Conservation (phyloP, 2,113 vertebrate species). For the Excalfactoria chinensis region DNA sequence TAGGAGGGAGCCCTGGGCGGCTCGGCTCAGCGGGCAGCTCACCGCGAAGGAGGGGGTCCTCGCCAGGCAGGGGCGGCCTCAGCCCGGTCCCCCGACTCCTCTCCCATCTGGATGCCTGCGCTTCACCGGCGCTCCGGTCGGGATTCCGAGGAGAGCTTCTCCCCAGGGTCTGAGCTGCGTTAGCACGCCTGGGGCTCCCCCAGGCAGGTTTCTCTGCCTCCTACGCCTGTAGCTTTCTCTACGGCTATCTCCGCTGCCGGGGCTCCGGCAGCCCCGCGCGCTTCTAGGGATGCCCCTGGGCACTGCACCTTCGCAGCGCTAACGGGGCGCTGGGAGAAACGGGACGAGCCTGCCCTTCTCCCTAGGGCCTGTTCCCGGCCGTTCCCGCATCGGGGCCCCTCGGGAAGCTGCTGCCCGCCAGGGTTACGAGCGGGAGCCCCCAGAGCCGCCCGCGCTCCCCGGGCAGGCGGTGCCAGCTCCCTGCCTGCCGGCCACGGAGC, state of each 20-base stretch:
- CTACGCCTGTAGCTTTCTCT: neutral
- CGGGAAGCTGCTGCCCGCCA: neutral
- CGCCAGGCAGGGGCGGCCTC: neutral
- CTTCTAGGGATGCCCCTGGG: neutral
- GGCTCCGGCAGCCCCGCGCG: neutral
- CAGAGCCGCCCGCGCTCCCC: neutral
- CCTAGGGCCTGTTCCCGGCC: accelerated
- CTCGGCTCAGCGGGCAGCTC: neutral
- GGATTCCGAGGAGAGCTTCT: neutral
- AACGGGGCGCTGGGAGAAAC: neutral
- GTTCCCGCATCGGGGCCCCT: neutral
- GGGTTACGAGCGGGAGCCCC: neutral
- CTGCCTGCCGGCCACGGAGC: neutral
- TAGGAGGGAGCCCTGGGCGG: neutral
- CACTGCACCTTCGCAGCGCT: neutral
- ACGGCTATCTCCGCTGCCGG: neutral
- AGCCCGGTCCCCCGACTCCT: neutral
- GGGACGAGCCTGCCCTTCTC: neutral
- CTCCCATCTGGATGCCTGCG: neutral
- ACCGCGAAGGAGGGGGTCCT: neutral
- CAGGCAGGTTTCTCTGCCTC: neutral
- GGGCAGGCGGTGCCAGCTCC: too few relatives aligned
- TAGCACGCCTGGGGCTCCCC: neutral
- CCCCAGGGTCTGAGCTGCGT: neutral
- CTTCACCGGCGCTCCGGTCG: neutral